Evolutionary conservation across 30 jellyfish, hydroid and myxozoan genomes (phyloP), one percentile per base, ranked within the genome.

Genomic region (Chironex yamaguchii): DNA sequence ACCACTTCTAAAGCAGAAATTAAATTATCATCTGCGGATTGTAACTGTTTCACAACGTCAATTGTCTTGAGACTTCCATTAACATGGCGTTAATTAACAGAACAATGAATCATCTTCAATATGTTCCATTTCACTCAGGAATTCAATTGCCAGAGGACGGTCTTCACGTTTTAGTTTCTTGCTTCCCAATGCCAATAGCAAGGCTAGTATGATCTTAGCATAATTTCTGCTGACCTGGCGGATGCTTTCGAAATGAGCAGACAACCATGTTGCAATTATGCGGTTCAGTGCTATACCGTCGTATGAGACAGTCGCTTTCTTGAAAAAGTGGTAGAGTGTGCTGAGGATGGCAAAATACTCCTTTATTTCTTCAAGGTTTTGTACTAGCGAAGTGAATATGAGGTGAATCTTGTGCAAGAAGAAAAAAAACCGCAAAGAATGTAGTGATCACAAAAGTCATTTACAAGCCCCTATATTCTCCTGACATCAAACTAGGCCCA

Each of bases 1-100:
- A 64, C 62, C 1, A 64, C 65, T 17, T 27, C 23, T 2, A 64
- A n/a, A 9, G 77, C 77, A 14, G 3, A 2, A 2, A 64, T 21
- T 2, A 64, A 24, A 21, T 31, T 64, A 4, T 64, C 77, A 28
- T 21, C 29, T 2, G 77, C 26, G 14, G 77, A 64, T 64, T 64
- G 77, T 14, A 64, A 21, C 63, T 64, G 62, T n/a, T 64, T 64
- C 65, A 64, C 77, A 1, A 64, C 29, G 48, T 64, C 29, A 2
- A 64, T 64, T 64, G 77, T 36, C 2, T 27, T 64, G 2, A 64
- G 63, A 23, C 26, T 28, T 27, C 30, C 62, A 36, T 24, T 64
- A n/a, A n/a, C n/a, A n/a, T n/a, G n/a, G n/a, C n/a, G n/a, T n/a
- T n/a, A n/a, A n/a, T n/a, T n/a, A n/a, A n/a, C n/a, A n/a, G 34